A percentile compares a stretch with the other conserved stretches of the same genome.
Conservation (phyloP, 1,140 invertebrate species). For the Pristionchus pacificus region DNA sequence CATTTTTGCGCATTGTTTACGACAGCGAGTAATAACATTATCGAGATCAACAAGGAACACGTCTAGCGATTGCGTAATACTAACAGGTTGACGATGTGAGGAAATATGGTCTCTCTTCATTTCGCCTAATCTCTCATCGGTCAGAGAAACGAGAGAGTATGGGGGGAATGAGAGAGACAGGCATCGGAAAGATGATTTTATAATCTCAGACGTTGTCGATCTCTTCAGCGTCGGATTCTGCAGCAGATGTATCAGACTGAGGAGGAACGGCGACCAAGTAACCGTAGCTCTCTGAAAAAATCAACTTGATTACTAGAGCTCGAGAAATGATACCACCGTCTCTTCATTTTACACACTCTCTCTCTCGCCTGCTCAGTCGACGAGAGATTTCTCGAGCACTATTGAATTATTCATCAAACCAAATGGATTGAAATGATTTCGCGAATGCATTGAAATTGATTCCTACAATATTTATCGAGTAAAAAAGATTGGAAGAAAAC, state of each 20-base stretch:
- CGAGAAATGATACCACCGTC: not conserved
- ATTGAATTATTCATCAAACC: too few relatives aligned
- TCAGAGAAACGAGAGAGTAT: too few relatives aligned
- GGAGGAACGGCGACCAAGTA: slow-evolving; percentile 22
- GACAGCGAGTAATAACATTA: too few relatives aligned
- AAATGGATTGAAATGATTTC: too few relatives aligned
- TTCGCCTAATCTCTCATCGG: too few relatives aligned
- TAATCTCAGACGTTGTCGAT: not conserved
- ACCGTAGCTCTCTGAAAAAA: slow-evolving; percentile 26
- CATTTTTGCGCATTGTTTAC: too few relatives aligned
- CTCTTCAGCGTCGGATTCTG: slow-evolving; percentile 13
- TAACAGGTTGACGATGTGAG: too few relatives aligned
- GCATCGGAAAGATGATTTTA: not conserved
- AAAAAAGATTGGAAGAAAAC: too few relatives aligned
- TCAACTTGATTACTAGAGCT: not conserved
- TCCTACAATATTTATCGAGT: slow-evolving; percentile 15
- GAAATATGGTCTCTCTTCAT: not conserved
- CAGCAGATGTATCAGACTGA: not conserved
- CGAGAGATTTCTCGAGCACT: too few relatives aligned
- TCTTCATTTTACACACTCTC: too few relatives aligned
- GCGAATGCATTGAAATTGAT: not conserved
- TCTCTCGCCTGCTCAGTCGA: not conserved
- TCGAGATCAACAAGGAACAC: too few relatives aligned
- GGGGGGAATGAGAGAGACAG: not conserved
- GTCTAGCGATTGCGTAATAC: too few relatives aligned